Evolutionary conservation across 2,797 vertebrate species (phyloP), one percentile per base, ranked within the genome.

Genomic region (Lateolabrax maculatus): DNA sequence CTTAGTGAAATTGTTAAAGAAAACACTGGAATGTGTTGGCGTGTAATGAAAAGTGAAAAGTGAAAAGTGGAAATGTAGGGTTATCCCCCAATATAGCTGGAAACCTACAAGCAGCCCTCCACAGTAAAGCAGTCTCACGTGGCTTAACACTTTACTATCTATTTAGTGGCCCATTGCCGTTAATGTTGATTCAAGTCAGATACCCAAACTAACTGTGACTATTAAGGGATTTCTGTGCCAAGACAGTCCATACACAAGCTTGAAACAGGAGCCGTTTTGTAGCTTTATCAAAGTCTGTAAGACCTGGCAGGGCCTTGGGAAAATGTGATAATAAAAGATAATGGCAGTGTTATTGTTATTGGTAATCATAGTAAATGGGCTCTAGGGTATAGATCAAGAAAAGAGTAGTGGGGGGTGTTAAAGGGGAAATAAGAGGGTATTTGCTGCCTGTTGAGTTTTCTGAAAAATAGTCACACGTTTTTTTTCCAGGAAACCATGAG

Each of bases 321-420:
- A 91, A 90, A 81, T 81, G 64, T 37, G 52, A 93, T 91, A 90
- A 91, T 93, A 92, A 94, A 94, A 94, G 84, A 91, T 90, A 92
- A 93, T 92, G 84, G 79, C 80, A 57, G 79, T 83, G 83, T 89
- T 91, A 93, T 93, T 93, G 85, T 91, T 92, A 89, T 91, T 90
- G 87, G 81, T 94, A 92, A 93, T 91, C 79, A 88, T 88, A 80
- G 86, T 87, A 91, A 92, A 91, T 91, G 61, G 90, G 51, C 89
- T 92, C 86, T 64, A 44, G 85, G 88, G 80, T 84, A 65, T 46
- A 64, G 62, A 62, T 80, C 84, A 79, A 81, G 81, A 81, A 83
- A 77, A 63, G 46, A 37, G 69, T 15, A 31, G 67, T 29, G 53
- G 43, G 34, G 29, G 44, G 79, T 72, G 41, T 31, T 84, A 4